Evolutionary conservation across 2,888 invertebrate species (phyloP).

Genomic region (Asteroscopus sphinx): DNA sequence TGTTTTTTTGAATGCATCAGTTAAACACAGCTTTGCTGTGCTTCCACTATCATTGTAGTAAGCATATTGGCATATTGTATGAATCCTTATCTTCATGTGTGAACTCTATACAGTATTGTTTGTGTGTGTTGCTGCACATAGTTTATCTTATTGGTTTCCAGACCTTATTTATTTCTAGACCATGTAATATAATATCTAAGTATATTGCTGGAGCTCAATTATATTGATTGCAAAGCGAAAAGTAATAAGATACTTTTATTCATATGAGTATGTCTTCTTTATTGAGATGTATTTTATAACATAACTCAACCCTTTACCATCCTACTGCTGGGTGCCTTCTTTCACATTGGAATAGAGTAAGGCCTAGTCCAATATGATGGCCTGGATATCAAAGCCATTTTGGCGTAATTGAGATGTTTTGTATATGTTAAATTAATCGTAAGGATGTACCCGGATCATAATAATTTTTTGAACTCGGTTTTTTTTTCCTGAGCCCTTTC

Average conservation of each 20-base stretch:
- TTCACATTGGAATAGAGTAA: no score
- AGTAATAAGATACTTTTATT: background rate
- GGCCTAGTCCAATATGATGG: no score
- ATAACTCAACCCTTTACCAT: no score
- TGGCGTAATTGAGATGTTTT: background rate
- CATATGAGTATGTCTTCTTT: background rate
- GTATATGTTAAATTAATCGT: no score
- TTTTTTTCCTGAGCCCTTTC: no score
- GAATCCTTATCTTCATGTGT: constrained; percentile 32
- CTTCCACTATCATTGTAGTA: constrained; percentile 2
- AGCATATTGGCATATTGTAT: background rate
- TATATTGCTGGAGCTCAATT: constrained; percentile 3
- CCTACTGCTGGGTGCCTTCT: no score
- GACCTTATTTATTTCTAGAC: constrained; percentile 14
- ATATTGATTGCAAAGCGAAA: constrained; percentile 37
- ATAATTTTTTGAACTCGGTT: no score
- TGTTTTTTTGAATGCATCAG: constrained; percentile 1
- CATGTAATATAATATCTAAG: constrained; percentile 6
- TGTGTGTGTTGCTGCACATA: constrained; percentile 6
- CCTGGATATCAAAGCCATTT: no score
- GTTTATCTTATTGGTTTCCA: constrained; percentile 34
- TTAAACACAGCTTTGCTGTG: constrained; percentile 6
- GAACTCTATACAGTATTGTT: constrained; percentile 2
- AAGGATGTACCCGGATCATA: no score
- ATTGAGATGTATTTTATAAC: no score